Conservation (phyloP, 2,113 vertebrate genomes). For the Tachysurus vachellii region DNA sequence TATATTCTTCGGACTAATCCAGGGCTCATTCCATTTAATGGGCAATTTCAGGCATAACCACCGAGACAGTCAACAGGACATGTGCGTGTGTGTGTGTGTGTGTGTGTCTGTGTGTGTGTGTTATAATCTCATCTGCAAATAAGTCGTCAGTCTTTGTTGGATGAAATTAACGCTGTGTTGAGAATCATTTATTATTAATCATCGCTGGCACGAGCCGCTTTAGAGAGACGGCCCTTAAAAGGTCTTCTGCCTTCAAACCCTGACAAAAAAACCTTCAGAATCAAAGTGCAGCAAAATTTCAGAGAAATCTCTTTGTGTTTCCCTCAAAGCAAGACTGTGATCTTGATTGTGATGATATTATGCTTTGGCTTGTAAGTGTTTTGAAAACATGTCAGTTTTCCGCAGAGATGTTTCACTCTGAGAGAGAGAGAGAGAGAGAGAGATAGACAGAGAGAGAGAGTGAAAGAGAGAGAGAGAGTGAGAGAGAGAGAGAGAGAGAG, state of each 20-base stretch:
- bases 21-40: conserved; percentile 38
- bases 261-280: conserved; percentile 26
- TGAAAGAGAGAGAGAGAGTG: too few relatives aligned
- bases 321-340: not conserved
- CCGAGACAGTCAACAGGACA: conserved; percentile 43
- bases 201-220: conserved; percentile 9
- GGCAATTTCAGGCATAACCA: conserved; percentile 46
- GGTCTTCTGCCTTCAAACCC: conserved; percentile 30
- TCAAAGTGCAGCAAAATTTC: conserved; percentile 23
- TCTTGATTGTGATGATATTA: conserved; percentile 36
- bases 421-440: not conserved
- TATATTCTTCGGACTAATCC: not conserved
- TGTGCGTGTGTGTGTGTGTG: conserved; percentile 55
- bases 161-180: conserved; percentile 39
- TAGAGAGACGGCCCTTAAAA: conserved; percentile 2
- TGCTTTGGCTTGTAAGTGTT: conserved; percentile 13
- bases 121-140: conserved; percentile 41
- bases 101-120: conserved; percentile 51
- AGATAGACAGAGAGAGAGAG: too few relatives aligned
- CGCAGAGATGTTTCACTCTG: conserved; percentile 11
- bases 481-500: not conserved
- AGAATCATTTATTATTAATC: conserved; percentile 42
- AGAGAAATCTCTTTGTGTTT: not conserved
- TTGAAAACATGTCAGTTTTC: conserved; percentile 12
- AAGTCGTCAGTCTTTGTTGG: conserved; percentile 25